phyloP scores from a whole-genome alignment of 1,140 invertebrate genomes.

The Reticulitermes speratus region DNA sequence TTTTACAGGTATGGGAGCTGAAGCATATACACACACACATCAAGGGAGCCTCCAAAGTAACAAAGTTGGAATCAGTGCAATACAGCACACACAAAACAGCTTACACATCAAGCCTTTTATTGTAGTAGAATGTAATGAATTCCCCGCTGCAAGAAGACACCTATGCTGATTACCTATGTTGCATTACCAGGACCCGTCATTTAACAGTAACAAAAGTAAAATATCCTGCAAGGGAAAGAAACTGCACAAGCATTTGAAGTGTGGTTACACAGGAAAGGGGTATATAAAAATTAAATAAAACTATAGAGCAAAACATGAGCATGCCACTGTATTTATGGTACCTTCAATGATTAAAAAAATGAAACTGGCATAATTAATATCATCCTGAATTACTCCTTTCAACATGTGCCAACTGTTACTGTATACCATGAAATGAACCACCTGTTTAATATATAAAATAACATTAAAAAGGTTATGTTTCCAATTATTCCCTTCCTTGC shows the following conservation, averaged over 20 bases:
- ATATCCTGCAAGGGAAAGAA: not conserved
- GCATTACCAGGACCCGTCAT: too few relatives aligned
- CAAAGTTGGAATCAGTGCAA: too few relatives aligned
- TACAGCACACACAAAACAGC: too few relatives aligned
- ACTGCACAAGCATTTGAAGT: not conserved
- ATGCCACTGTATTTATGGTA: not conserved
- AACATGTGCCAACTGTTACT: not conserved
- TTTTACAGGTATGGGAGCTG: too few relatives aligned
- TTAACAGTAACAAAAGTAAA: too few relatives aligned
- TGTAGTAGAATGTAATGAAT: too few relatives aligned
- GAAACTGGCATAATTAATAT: not conserved
- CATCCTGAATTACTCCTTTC: not conserved
- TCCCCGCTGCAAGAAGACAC: too few relatives aligned
- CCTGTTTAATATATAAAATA: not conserved
- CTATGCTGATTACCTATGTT: too few relatives aligned
- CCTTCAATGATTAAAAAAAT: slow-evolving; percentile 3
- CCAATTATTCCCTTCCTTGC: not conserved
- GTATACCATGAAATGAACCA: not conserved
- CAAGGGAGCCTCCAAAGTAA: too few relatives aligned
- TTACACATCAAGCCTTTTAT: too few relatives aligned
- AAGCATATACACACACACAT: too few relatives aligned
- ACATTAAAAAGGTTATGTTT: not conserved
- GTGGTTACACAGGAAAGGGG: not conserved
- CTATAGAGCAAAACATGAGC: not conserved
- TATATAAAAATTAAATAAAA: not conserved